Evolutionary conservation across 1,140 invertebrate genomes (phyloP).

Genomic region (Pomacea maculata): DNA sequence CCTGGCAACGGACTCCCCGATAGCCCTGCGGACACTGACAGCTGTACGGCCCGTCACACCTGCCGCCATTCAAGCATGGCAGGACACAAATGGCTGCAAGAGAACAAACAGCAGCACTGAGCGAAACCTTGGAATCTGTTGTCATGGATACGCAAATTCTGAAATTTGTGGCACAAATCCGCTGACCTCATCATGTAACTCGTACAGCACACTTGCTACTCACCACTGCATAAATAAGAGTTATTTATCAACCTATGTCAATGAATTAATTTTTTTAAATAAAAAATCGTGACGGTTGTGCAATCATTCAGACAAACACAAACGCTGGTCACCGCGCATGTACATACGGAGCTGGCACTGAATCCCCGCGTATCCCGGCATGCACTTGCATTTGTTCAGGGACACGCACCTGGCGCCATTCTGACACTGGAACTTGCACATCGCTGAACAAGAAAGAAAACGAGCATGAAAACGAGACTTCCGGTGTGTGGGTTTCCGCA

Average conservation of each 20-base stretch:
- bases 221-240: no score
- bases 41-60: slow-evolving; percentile 59
- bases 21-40: slow-evolving; percentile 62
- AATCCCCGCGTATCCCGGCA: slow-evolving; percentile 56
- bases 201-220: no score
- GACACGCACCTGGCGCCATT: slow-evolving; percentile 64
- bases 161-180: no score
- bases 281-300: no score
- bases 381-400: slow-evolving; percentile 63
- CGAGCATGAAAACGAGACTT: background rate
- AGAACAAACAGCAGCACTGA: background rate
- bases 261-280: no score
- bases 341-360: slow-evolving; percentile 53
- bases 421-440: slow-evolving; percentile 57
- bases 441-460: slow-evolving; percentile 26
- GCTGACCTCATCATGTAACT: no score
- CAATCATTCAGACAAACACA: no score
- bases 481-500: slow-evolving; percentile 18
- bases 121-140: background rate
- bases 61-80: slow-evolving; percentile 64
- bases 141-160: no score
- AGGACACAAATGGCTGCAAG: slow-evolving; percentile 53
- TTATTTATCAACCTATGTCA: no score
- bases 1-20: slow-evolving; percentile 58
- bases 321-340: background rate